Evolutionary conservation across 2,797 vertebrate genomes (phyloP).

Genomic region (Betta splendens): DNA sequence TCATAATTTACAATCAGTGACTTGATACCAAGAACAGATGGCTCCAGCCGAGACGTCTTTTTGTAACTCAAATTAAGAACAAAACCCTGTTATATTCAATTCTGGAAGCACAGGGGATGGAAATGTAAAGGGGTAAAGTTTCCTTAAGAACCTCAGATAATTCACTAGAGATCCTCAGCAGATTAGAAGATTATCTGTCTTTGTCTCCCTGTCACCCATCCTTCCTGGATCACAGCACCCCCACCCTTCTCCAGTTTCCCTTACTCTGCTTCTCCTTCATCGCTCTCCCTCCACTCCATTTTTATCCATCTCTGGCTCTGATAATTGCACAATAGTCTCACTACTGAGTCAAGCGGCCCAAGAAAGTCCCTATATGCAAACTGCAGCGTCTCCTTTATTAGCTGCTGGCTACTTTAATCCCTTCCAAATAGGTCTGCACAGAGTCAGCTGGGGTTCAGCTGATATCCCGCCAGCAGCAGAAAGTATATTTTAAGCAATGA

Average conservation of each 20-base stretch:
- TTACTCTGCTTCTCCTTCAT: background rate
- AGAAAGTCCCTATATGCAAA: constrained; percentile 63
- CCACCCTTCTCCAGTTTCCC: background rate
- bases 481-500: constrained; percentile 74
- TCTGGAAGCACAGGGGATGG: no score
- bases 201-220: constrained; percentile 2
- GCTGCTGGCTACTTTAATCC: constrained; percentile 64
- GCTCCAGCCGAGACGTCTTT: no score
- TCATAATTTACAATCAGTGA: no score
- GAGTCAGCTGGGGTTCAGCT: constrained; percentile 46
- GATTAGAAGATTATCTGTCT: background rate
- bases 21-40: no score
- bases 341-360: constrained; percentile 55
- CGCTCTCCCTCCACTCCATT: background rate
- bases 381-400: constrained; percentile 70
- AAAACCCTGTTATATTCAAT: no score
- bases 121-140: no score
- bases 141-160: background rate
- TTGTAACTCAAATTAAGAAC: no score
- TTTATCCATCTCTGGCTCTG: constrained; percentile 29
- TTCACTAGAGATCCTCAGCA: background rate
- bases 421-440: constrained; percentile 58
- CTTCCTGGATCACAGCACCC: background rate
- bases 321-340: constrained; percentile 68
- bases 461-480: constrained; percentile 63